Evolutionary conservation across 2,113 vertebrate genomes (phyloP).

Genomic region (Sinocyclocheilus grahami): DNA sequence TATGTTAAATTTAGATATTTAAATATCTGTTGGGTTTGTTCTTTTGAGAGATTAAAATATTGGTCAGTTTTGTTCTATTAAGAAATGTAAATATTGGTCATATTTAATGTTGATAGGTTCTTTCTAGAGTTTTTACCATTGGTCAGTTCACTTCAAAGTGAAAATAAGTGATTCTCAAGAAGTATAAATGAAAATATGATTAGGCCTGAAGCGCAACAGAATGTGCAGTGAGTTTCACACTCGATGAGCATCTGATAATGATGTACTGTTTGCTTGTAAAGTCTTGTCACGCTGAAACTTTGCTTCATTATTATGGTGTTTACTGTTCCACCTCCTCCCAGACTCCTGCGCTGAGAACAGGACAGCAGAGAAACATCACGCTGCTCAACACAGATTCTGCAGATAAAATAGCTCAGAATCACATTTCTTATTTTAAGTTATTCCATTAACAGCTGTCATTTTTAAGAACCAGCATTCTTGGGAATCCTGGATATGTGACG

Average conservation of each 20-base stretch:
- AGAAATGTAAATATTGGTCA: too few species aligned
- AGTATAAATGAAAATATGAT: neutral
- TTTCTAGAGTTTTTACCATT: too few species aligned
- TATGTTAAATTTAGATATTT: neutral
- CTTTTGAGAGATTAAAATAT: neutral
- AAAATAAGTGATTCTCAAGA: neutral
- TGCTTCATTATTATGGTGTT: slow-evolving; percentile 89
- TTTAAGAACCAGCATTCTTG: neutral
- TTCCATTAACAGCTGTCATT: neutral
- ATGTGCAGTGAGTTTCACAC: neutral
- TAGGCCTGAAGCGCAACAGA: neutral
- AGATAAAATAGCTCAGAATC: neutral
- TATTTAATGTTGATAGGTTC: too few species aligned
- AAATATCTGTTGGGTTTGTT: neutral
- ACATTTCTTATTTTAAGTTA: neutral
- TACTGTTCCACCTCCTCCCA: slow-evolving; percentile 79
- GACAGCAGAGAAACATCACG: neutral
- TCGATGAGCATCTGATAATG: neutral
- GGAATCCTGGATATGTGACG: too few species aligned
- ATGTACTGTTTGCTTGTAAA: neutral
- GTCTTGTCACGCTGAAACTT: neutral
- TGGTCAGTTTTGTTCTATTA: neutral
- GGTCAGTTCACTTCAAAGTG: neutral
- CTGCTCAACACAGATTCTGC: too few species aligned
- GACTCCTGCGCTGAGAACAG: neutral